Evolutionary conservation across 2,888 invertebrate species (phyloP).

Genomic region (Chymomyza amoena): DNA sequence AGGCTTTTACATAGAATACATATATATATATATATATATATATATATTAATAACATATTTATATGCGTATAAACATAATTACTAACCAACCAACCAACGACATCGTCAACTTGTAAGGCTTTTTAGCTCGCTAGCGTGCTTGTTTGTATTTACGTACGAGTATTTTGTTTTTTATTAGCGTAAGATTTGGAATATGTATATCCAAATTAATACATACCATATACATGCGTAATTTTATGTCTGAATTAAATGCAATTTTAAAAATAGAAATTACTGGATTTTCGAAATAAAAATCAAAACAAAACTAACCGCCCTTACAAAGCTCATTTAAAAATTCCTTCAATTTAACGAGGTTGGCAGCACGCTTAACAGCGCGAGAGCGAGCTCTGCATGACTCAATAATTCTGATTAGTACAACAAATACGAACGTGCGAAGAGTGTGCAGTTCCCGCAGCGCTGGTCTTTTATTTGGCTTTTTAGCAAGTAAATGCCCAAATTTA

Average conservation of each 20-base stretch:
- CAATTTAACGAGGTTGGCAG: background rate
- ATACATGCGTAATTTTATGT: background rate
- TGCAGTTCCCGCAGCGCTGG: conserved; percentile 47
- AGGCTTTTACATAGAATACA: no score
- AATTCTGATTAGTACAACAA: conserved; percentile 59
- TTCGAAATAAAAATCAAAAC: background rate
- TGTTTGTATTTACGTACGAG: background rate
- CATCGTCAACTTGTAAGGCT: background rate
- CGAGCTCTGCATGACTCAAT: background rate
- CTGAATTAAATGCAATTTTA: conserved; percentile 3
- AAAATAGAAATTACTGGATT: background rate
- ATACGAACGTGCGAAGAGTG: conserved; percentile 44
- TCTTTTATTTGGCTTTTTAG: conserved; percentile 43
- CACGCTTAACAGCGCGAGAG: background rate
- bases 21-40: background rate
- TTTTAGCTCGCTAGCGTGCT: background rate
- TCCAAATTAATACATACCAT: background rate
- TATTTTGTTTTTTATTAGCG: background rate
- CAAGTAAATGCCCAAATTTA: conserved; percentile 41
- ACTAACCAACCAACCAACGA: background rate
- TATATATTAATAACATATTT: background rate
- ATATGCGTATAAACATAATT: background rate
- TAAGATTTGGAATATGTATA: background rate
- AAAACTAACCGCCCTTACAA: background rate
- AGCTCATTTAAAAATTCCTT: background rate